Evolutionary conservation across 2,888 invertebrate species (phyloP).

Genomic region (Lymantria dispar): DNA sequence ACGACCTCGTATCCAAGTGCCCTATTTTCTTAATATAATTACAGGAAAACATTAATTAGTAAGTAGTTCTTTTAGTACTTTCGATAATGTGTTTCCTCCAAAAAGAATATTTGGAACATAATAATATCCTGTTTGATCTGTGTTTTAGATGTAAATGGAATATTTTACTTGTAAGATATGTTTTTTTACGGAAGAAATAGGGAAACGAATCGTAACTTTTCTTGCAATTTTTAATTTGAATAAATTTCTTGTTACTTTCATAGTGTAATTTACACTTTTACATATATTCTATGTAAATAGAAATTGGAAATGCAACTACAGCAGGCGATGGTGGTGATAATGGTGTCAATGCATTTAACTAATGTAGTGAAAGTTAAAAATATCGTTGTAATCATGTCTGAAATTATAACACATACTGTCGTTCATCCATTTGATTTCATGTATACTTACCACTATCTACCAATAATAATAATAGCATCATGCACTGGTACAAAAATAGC

Average conservation of each 20-base stretch:
- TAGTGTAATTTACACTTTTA: no score
- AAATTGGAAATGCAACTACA: no score
- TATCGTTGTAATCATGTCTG: no score
- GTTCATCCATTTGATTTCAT: not conserved
- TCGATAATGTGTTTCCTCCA: not conserved
- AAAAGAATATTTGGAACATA: slow-evolving; percentile 2
- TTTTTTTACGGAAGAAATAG: no score
- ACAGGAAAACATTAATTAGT: slow-evolving; percentile 20
- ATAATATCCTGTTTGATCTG: not conserved
- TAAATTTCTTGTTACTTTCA: no score
- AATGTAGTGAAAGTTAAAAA: no score
- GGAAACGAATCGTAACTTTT: no score
- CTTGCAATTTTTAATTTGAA: no score
- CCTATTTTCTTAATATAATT: slow-evolving; percentile 28
- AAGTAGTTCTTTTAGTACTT: slow-evolving; percentile 2
- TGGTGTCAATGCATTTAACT: no score
- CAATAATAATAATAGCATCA: slow-evolving; percentile 5
- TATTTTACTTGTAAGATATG: not conserved
- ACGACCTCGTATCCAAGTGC: slow-evolving; percentile 29
- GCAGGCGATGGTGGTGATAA: no score
- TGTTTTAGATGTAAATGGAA: not conserved
- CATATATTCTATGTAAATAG: no score
- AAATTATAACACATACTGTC: no score
- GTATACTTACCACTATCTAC: not conserved
- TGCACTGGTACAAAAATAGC: slow-evolving; percentile 33